A percentile compares a stretch with the other conserved stretches of the same genome.
Evolutionary conservation across 2,888 invertebrate species (phyloP).

Genomic region (Cylindroiulus punctatus): DNA sequence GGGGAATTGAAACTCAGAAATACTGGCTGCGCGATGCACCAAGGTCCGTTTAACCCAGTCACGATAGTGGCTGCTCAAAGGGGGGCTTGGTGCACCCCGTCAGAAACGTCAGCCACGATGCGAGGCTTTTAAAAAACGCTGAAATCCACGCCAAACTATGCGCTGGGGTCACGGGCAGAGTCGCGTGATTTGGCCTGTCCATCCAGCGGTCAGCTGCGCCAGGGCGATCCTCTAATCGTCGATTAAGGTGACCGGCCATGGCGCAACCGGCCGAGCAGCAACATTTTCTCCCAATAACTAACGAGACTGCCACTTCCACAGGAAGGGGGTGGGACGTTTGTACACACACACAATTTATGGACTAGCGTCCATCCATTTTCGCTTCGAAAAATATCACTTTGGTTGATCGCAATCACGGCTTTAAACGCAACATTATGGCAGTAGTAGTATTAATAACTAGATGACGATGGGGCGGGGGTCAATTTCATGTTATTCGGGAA

Average conservation of each 20-base stretch:
- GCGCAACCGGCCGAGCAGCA: background rate
- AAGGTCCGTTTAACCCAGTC: background rate
- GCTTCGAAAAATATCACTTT: constrained; percentile 20
- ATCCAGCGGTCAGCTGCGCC: background rate
- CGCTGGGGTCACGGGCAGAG: constrained; percentile 27
- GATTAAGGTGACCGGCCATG: background rate
- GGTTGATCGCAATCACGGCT: constrained; percentile 31
- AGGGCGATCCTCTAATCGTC: background rate
- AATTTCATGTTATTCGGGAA: background rate
- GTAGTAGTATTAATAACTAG: background rate
- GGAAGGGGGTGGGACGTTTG: background rate
- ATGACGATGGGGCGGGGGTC: background rate
- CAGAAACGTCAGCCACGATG: constrained; percentile 1
- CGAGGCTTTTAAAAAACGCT: constrained; percentile 5
- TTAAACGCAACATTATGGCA: constrained; percentile 29
- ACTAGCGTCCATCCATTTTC: background rate
- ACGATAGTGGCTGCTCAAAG: too few species aligned
- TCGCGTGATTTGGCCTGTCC: constrained; percentile 10
- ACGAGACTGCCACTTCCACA: background rate
- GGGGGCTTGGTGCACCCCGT: background rate
- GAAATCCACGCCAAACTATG: constrained; percentile 42
- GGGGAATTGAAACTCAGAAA: background rate
- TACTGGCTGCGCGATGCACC: background rate
- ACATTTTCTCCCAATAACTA: background rate
- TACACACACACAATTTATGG: background rate